Evolutionary conservation across 1,140 invertebrate species (phyloP).

Genomic region (Brachionus rotundiformis): DNA sequence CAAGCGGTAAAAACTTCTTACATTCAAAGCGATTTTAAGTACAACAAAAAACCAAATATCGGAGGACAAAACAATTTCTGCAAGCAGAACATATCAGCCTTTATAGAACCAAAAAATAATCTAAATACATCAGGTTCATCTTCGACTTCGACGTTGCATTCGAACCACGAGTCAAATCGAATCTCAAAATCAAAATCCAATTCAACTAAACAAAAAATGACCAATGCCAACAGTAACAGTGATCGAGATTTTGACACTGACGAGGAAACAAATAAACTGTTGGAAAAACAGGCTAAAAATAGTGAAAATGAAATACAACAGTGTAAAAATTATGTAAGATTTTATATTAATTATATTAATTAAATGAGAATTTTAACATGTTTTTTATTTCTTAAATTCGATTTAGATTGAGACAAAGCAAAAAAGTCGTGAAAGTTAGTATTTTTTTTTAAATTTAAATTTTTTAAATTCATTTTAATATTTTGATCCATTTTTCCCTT

Average conservation of each 20-base stretch:
- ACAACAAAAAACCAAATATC: neutral
- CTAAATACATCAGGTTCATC: neutral
- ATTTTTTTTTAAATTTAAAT: neutral
- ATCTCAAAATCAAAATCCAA: neutral
- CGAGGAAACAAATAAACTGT: slow-evolving; percentile 63
- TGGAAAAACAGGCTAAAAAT: slow-evolving; percentile 58
- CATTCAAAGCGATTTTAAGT: neutral
- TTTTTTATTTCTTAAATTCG: neutral
- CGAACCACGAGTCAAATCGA: neutral
- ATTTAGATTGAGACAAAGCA: slow-evolving; percentile 22
- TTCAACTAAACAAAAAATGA: neutral
- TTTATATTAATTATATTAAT: neutral
- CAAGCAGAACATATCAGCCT: neutral
- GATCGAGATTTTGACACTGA: slow-evolving; percentile 62
- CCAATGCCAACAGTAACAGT: slow-evolving; percentile 13
- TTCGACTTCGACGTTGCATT: slow-evolving; percentile 4
- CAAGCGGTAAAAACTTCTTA: neutral
- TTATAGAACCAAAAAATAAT: slow-evolving; percentile 1
- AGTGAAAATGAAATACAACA: slow-evolving; percentile 57
- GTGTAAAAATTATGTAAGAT: slow-evolving; percentile 13
- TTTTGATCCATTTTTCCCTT: slow-evolving; percentile 9
- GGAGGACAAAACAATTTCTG: neutral
- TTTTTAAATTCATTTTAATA: slow-evolving; percentile 23
- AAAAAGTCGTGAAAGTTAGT: slow-evolving; percentile 45
- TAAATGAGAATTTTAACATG: neutral